Base-by-base conservation (phyloP, 2,113 vertebrate species). In the Percina caprodes region DNA sequence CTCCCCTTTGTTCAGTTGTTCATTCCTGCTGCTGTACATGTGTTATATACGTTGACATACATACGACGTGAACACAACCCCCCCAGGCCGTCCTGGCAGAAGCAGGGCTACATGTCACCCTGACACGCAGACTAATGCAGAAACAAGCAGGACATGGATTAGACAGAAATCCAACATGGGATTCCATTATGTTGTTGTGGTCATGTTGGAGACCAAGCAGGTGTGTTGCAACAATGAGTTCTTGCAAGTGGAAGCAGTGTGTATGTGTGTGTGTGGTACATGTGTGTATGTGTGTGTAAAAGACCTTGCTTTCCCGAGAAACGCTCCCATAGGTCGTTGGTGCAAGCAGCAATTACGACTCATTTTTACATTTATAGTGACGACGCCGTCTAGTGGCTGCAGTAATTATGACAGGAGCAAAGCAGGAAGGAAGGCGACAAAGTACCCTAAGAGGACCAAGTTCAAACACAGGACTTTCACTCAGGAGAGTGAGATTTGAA, bases 121-220 rank as follows among this genome's bases (percentile, higher is more conserved):
- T 78, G 89, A 89, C 87, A 90, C 69, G 77, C 85, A 88, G 72
- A 82, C 85, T 91, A 91, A 92, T 91, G 88, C 88, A 85, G 84
- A 87, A 89, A 88, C 89, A 90, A 87, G 86, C 77, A 82, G 88
- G 73, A 85, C 69, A 12, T 45, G 91, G 90, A 93, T 92, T 91
- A 92, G 26, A 65, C 24, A 55, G 63, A 85, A 92, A 87, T 84
- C 85, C 88, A 80, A 45, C 79, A 82, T 63, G 79, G 66, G 74
- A 88, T 87, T 87, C 82, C 68, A 42, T 76, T 72, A 74, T 87
- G 74, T 55, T 81, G 58, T 77, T 70, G 69, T 23, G 1, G 68
- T 39, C 61, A 6, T 85, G 88, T 91, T 73, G 82, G 85, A 89
- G 83, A 70, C 69, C 8, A 5, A 83, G 89, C 93, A 94, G 93